A percentile compares a stretch with the other conserved stretches of the same genome.
These are phyloP conservation scores for Tenebrio molitor DNA, from an alignment of 1,140 invertebrate genomes.

Conservation along the genomic window DNA sequence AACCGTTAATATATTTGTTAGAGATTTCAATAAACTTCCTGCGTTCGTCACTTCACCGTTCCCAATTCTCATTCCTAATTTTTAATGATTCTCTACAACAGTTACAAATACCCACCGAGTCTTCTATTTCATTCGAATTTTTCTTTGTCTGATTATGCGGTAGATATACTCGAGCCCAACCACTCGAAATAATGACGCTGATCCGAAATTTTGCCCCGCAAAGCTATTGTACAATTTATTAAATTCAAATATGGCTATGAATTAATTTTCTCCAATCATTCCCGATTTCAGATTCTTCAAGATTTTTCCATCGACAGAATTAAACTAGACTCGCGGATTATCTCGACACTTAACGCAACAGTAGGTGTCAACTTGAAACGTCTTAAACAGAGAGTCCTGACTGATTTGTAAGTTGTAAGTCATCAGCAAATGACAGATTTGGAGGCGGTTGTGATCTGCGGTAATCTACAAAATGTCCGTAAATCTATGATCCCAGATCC, in stretches of 20 bases:
- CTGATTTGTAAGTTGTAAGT: too few species aligned
- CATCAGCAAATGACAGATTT: too few species aligned
- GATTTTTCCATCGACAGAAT: not conserved
- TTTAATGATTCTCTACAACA: too few species aligned
- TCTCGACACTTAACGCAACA: too few species aligned
- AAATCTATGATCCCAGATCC: slow-evolving; percentile 44
- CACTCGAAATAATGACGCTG: slow-evolving; percentile 40
- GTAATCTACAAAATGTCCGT: slow-evolving; percentile 4
- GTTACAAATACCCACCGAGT: too few species aligned
- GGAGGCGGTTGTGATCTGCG: not conserved
- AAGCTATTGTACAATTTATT: slow-evolving; percentile 38
- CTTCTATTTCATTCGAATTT: too few species aligned
- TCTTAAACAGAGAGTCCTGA: too few species aligned
- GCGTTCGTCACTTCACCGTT: too few species aligned
- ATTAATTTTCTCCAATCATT: slow-evolving; percentile 22
- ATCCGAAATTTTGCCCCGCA: slow-evolving; percentile 20
- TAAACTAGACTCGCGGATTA: not conserved
- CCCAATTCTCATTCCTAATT: too few species aligned
- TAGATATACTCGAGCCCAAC: slow-evolving; percentile 3
- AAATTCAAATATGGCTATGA: slow-evolving; percentile 31
- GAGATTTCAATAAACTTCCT: not conserved
- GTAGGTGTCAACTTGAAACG: too few species aligned
- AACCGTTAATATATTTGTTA: not conserved
- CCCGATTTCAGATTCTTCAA: slow-evolving; percentile 17
- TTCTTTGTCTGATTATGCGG: not conserved